Evolutionary conservation across 2,113 vertebrate genomes (phyloP).

Genomic region (Corvus cornix): DNA sequence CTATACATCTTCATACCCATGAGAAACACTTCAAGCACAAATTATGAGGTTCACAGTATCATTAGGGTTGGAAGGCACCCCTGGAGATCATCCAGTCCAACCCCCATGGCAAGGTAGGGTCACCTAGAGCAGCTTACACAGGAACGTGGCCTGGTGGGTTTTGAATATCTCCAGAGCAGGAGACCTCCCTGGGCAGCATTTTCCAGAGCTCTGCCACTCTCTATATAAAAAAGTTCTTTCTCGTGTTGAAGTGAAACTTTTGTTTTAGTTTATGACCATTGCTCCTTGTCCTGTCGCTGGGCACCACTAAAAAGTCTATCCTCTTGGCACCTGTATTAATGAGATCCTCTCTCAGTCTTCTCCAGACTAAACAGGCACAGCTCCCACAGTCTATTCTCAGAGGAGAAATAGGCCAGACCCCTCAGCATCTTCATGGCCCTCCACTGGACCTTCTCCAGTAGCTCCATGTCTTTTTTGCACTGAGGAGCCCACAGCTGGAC

Average conservation of each 20-base stretch:
- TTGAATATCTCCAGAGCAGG: background rate
- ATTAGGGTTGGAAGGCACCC: background rate
- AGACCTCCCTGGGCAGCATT: background rate
- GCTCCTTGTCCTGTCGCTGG: rapidly evolving
- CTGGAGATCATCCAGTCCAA: background rate
- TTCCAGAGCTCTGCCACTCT: background rate
- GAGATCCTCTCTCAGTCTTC: background rate
- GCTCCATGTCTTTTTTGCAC: background rate
- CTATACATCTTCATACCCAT: background rate
- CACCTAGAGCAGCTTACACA: background rate
- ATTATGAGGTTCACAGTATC: background rate
- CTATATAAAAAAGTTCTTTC: background rate
- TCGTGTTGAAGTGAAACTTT: background rate
- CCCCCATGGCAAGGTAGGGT: background rate
- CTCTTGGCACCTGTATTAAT: background rate
- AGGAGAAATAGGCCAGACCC: background rate
- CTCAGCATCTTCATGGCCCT: background rate
- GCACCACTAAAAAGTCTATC: background rate
- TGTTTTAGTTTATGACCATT: background rate
- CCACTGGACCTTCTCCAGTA: background rate
- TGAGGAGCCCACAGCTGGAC: background rate
- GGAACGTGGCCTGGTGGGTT: no score
- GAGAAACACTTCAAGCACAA: background rate
- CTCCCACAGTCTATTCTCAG: no score
- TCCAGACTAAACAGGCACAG: background rate